Conservation (phyloP, 1,140 invertebrate species). For the Listronotus oregonensis region DNA sequence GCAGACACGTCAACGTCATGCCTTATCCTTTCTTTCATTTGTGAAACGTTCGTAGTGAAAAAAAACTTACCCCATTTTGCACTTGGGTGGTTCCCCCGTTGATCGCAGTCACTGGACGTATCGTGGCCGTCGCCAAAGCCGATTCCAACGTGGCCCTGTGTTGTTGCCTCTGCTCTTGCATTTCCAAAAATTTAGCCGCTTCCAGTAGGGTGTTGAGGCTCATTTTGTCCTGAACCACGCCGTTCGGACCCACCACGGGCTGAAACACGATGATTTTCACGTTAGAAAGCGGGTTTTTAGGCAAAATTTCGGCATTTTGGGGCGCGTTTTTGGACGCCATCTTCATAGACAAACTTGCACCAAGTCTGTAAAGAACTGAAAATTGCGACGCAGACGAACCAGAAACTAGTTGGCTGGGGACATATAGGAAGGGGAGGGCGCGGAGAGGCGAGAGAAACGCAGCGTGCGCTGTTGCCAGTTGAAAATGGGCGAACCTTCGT, state of each 20-base stretch:
- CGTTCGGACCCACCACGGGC: slow-evolving; percentile 20
- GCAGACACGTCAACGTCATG: too few species aligned
- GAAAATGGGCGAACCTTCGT: too few species aligned
- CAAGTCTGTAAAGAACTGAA: neutral
- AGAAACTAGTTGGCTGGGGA: slow-evolving; percentile 1
- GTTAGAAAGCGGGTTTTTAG: slow-evolving; percentile 6
- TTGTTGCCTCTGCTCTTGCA: slow-evolving; percentile 49
- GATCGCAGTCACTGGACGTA: slow-evolving; percentile 8
- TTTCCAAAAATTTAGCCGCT: slow-evolving; percentile 81
- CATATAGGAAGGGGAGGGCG: neutral
- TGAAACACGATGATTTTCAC: slow-evolving; percentile 34
- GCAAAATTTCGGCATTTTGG: neutral
- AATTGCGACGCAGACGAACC: slow-evolving; percentile 12
- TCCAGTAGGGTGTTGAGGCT: slow-evolving; percentile 82
- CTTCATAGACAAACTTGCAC: neutral
- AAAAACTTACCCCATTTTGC: slow-evolving; percentile 28
- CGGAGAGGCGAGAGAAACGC: too few species aligned
- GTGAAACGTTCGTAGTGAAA: neutral
- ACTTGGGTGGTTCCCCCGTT: slow-evolving; percentile 1
- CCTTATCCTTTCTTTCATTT: too few species aligned
- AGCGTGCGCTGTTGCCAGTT: neutral
- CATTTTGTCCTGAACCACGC: slow-evolving; percentile 59
- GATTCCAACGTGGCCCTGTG: slow-evolving; percentile 29
- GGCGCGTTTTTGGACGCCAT: neutral
- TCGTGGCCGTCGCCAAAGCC: slow-evolving; percentile 24